phyloP scores from a whole-genome alignment of 2,113 vertebrate genomes.

The Pachypanchax playfairii region DNA sequence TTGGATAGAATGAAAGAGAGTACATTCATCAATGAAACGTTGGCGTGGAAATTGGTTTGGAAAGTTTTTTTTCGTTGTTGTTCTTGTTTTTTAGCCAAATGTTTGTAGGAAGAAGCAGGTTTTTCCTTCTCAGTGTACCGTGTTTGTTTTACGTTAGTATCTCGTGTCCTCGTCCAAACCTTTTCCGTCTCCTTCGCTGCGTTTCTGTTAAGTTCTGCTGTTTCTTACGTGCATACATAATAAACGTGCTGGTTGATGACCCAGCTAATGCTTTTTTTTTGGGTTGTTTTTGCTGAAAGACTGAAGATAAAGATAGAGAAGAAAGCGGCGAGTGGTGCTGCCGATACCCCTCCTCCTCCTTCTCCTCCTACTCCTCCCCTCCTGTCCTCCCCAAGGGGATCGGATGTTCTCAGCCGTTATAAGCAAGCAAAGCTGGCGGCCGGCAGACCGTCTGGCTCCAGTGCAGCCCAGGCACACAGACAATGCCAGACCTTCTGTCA shows the following conservation, averaged over 20 bases:
- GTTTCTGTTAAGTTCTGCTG: conserved; percentile 17
- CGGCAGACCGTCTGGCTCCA: conserved; percentile 89
- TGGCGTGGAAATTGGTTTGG: conserved; percentile 54
- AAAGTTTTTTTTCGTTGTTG: conserved; percentile 26
- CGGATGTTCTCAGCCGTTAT: conserved; percentile 88
- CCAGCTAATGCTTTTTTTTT: conserved; percentile 74
- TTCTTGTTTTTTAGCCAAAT: no score
- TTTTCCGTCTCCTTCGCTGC: conserved; percentile 1
- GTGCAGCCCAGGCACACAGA: conserved; percentile 81
- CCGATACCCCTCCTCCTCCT: conserved; percentile 57
- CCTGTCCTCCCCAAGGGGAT: conserved; percentile 83
- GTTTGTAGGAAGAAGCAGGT: conserved; percentile 13
- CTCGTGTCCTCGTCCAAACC: conserved; percentile 23
- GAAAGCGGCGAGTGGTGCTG: conserved; percentile 69
- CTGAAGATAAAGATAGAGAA: conserved; percentile 76
- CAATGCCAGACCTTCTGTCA: conserved; percentile 84
- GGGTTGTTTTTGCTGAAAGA: conserved; percentile 77
- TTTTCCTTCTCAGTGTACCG: conserved; percentile 5
- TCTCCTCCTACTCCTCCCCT: conserved; percentile 49
- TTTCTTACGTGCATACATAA: conserved; percentile 43
- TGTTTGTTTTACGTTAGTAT: conserved; percentile 51
- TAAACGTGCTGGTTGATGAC: conserved; percentile 65
- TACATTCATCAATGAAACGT: conserved; percentile 67
- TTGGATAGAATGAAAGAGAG: conserved; percentile 50
- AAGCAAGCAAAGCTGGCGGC: conserved; percentile 83